Evolutionary conservation across 2,888 invertebrate species (phyloP), one percentile per base, ranked within the genome.

Genomic region (Brachycybe producta): DNA sequence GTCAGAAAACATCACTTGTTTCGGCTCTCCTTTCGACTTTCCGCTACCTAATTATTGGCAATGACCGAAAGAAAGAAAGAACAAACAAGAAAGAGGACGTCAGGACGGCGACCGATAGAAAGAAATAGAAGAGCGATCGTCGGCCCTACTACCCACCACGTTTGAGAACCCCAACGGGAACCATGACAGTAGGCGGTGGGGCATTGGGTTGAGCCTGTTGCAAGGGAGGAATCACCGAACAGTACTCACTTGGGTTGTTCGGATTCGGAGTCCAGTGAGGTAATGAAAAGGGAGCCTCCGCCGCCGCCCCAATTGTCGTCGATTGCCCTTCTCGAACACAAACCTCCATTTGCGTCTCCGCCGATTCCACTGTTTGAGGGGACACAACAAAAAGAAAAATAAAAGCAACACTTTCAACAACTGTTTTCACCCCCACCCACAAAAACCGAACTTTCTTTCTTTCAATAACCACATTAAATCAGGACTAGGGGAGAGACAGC

Each of bases 1-100:
- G 68, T 88, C 87, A 61, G 84, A 85, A 65, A 87, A 87, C 77
- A 86, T 85, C 41, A 87, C 87, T 58, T 77, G 82, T 70, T 78
- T 83, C 58, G 74, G 78, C 60, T 74, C 79, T 30, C 62, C 58
- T 34, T 64, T 57, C n/a, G 49, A 23, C 28, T 43, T 40, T 5
- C 32, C 27, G 19, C 53, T 54, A 39, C 34, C 47, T 47, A 26
- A n/a, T n/a, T n/a, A n/a, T n/a, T n/a, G n/a, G n/a, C n/a, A n/a
- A n/a, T n/a, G n/a, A n/a, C n/a, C n/a, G n/a, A n/a, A n/a, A n/a
- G n/a, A n/a, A n/a, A n/a, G n/a, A n/a, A n/a, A n/a, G n/a, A 30
- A 30, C 11, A 30, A 51, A 17, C 11, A 13, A 43, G 48, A 23
- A 36, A 36, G 30, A 46, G 41, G 23, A 27, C 43, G 28, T 43